Evolutionary conservation across 2,113 vertebrate species (phyloP), one percentile per base, ranked within the genome.

Genomic region (Triplophysa rosa): DNA sequence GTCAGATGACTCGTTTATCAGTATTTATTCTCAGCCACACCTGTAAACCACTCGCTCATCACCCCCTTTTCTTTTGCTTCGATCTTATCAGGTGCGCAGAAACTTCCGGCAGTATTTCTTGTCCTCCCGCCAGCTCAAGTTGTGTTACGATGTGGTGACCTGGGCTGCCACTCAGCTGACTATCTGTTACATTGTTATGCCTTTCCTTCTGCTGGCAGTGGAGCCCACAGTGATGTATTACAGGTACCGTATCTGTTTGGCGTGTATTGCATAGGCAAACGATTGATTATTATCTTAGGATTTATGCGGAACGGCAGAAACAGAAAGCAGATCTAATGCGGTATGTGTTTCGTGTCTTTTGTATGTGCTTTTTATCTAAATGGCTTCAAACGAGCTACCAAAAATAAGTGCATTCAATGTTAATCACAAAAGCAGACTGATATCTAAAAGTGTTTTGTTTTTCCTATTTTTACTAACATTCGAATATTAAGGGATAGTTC

Each of bases 181-280:
- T 77, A 91, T 94, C 86, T 90, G 91, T 21, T 94, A 94, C 87
- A 93, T 90, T 0, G 90, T 94, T 47, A 92, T 93, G 90, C 93
- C 93, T 24, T 94, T 94, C 77, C 86, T 94, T 16, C 89, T 94
- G 49, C 90, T 93, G 45, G 91, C 91, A 61, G 82, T 92, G 8
- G 74, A 91, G 29, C 1, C 88, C 8, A 92, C 91, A 11, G 8
- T 92, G 67, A 19, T 80, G 52, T 93, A 91, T 80, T 94, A 94
- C 90, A 89, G 89, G 93, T 93, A 85, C 29, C 79, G 1, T 5
- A 4, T 76, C 40, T 14, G 16, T 49, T 40, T 11, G 23, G 19
- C 54, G 23, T 2, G 26, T 14, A 56, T 21, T 40, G 19, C 47
- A 7, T 17, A 54, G 6, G 6, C 14, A 19, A 4, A 54, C 14